Conservation (phyloP, 2,113 vertebrate genomes). For the Neopipo cinnamomea region DNA sequence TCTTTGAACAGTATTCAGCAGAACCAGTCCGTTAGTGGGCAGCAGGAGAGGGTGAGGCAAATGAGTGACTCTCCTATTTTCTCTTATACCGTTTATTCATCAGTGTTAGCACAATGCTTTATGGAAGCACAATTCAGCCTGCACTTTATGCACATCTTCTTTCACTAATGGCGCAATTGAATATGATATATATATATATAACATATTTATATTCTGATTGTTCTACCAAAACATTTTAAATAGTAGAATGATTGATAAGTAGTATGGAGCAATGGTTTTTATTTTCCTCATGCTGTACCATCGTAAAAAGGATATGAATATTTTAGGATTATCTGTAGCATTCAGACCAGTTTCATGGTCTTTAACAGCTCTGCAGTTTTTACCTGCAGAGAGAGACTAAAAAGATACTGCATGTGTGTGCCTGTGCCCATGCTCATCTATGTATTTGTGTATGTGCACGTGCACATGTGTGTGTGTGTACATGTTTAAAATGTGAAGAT, state of each 20-base stretch:
- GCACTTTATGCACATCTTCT: background rate
- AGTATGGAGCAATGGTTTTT: background rate
- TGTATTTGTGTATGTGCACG: accelerated
- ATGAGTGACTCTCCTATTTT: background rate
- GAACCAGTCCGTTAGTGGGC: background rate
- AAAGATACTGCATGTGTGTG: accelerated
- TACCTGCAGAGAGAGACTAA: background rate
- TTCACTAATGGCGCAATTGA: background rate
- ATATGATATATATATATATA: background rate
- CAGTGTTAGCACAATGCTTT: background rate
- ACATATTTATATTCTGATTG: background rate
- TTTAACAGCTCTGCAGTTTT: background rate
- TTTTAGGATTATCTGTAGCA: background rate
- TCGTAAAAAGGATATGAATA: background rate
- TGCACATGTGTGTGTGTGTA: accelerated
- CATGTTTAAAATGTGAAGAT: background rate
- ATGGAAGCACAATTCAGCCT: background rate
- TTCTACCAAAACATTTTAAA: background rate
- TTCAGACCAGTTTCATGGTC: background rate
- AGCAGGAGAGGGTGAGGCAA: background rate
- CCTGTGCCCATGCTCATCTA: background rate
- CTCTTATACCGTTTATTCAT: background rate
- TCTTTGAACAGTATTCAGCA: background rate
- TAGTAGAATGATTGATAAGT: background rate
- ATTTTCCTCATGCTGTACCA: background rate